Evolutionary conservation across 1,140 invertebrate genomes (phyloP).

Genomic region (Philopotamus ludificatus): DNA sequence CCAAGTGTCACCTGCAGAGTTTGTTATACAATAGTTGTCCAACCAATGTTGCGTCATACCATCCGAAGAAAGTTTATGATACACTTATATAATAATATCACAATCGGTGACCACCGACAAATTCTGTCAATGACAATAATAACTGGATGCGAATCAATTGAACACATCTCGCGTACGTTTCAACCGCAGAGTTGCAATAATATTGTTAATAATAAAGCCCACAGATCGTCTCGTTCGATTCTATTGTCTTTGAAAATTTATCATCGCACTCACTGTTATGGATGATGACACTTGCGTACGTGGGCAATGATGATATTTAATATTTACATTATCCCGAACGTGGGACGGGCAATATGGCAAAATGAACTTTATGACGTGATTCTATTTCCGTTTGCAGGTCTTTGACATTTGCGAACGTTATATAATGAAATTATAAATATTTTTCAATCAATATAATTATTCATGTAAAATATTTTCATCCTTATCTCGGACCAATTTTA

Average conservation of each 20-base stretch:
- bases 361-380: too few relatives aligned
- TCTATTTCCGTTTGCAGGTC: too few relatives aligned
- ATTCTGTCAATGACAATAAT: neutral
- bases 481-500: too few relatives aligned
- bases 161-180: neutral
- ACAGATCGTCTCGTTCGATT: too few relatives aligned
- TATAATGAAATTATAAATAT: too few relatives aligned
- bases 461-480: too few relatives aligned
- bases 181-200: neutral
- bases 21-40: conserved; percentile 28
- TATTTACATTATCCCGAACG: too few relatives aligned
- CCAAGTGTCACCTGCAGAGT: conserved; percentile 20
- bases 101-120: conserved; percentile 18
- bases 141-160: neutral
- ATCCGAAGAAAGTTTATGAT: conserved; percentile 27
- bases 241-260: neutral
- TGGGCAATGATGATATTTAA: too few relatives aligned
- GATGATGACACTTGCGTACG: neutral
- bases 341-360: too few relatives aligned
- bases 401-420: too few relatives aligned
- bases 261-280: neutral
- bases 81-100: conserved; percentile 25
- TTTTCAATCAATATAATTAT: too few relatives aligned
- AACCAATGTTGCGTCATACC: conserved; percentile 17
- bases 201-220: too few relatives aligned